Evolutionary conservation across 1,140 invertebrate species (phyloP).

Genomic region (Vanessa tameamea): DNA sequence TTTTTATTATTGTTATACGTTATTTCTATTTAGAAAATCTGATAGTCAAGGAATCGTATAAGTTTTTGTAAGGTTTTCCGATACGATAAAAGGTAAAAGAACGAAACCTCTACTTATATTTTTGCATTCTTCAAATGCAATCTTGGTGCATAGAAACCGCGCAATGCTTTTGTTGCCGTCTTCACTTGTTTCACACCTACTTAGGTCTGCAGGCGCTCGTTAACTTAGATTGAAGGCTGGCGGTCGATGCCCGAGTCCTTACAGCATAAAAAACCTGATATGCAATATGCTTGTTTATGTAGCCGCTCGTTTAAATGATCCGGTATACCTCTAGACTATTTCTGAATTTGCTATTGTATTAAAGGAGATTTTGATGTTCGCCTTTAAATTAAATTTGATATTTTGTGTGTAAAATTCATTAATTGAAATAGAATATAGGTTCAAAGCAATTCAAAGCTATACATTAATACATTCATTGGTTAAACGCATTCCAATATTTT

Average conservation of each 20-base stretch:
- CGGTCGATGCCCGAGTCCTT: conserved; percentile 67
- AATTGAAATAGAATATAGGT: too few species aligned
- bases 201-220: conserved; percentile 66
- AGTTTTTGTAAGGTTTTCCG: neutral
- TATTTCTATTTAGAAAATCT: too few species aligned
- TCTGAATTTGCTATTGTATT: conserved; percentile 24
- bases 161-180: conserved; percentile 66
- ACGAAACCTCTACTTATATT: conserved; percentile 4
- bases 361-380: neutral
- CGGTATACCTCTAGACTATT: conserved; percentile 28
- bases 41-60: too few species aligned
- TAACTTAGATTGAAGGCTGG: conserved; percentile 73
- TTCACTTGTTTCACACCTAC: conserved; percentile 73
- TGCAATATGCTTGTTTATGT: conserved; percentile 58
- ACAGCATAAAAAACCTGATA: conserved; percentile 65
- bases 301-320: conserved; percentile 50
- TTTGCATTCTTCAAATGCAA: conserved; percentile 48
- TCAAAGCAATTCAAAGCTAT: too few species aligned
- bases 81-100: neutral
- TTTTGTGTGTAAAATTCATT: too few species aligned
- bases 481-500: too few species aligned
- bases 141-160: conserved; percentile 48
- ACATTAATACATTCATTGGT: too few species aligned
- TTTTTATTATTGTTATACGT: too few species aligned
- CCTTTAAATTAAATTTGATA: too few species aligned